phyloP scores from a whole-genome alignment of 2,113 vertebrate species.

The Grus americana region DNA sequence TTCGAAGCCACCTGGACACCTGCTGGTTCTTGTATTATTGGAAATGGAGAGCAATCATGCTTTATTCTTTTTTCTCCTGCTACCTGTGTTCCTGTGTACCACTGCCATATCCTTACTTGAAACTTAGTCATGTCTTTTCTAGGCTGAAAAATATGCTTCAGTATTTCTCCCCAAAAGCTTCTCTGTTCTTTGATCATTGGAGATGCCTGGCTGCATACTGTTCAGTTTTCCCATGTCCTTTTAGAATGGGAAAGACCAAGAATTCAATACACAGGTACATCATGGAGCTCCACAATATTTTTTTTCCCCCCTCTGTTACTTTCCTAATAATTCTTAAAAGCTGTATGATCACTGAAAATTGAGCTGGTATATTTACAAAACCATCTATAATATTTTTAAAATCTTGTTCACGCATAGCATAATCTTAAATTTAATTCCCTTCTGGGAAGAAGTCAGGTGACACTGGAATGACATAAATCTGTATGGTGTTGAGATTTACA shows the following conservation, averaged over 20 bases:
- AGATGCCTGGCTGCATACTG: not conserved
- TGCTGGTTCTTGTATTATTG: not conserved
- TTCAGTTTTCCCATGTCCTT: not conserved
- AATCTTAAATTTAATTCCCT: not conserved
- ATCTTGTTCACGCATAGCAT: rapidly evolving
- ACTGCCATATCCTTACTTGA: not conserved
- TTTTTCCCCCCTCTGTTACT: not conserved
- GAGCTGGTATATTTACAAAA: not conserved
- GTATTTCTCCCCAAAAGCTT: not conserved
- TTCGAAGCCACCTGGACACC: not conserved
- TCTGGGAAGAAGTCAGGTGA: not conserved
- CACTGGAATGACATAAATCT: not conserved
- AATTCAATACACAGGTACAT: not conserved
- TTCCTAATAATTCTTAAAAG: not conserved
- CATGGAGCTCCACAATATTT: not conserved
- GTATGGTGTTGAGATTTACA: not conserved
- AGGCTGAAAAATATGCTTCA: not conserved
- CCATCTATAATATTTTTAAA: not conserved
- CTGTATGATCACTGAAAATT: not conserved
- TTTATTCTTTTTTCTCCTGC: not conserved
- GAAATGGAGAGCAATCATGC: not conserved
- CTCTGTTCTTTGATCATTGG: not conserved
- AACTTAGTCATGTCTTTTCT: not conserved
- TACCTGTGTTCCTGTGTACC: not conserved
- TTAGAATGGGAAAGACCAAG: not conserved